Evolutionary conservation across 2,113 vertebrate genomes (phyloP).

Genomic region (Cyprichromis sp.): DNA sequence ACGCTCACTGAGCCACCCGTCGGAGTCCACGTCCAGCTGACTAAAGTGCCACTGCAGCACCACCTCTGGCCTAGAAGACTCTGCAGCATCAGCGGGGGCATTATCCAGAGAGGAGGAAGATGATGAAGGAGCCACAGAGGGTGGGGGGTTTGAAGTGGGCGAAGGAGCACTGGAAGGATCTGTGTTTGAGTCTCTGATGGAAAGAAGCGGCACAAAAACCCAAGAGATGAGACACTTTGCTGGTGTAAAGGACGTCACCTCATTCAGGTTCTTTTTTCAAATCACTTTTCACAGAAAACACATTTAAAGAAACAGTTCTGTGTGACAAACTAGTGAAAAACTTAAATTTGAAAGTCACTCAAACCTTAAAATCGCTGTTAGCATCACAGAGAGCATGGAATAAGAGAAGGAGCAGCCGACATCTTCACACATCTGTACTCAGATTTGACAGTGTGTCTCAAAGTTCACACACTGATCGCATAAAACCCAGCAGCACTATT

Average conservation of each 20-base stretch:
- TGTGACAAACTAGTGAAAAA: background rate
- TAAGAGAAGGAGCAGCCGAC: background rate
- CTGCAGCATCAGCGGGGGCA: background rate
- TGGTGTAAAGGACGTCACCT: background rate
- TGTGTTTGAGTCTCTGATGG: background rate
- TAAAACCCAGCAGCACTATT: background rate
- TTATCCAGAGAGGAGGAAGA: background rate
- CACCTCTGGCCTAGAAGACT: background rate
- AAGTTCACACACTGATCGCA: background rate
- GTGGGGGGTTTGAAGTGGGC: background rate
- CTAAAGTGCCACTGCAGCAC: constrained; percentile 56
- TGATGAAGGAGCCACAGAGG: background rate
- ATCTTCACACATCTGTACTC: background rate
- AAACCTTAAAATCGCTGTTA: background rate
- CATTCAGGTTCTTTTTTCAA: background rate
- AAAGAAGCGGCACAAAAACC: background rate
- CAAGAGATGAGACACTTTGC: background rate
- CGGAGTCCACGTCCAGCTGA: constrained; percentile 56
- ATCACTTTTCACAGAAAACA: background rate
- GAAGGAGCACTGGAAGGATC: background rate
- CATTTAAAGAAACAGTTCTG: background rate
- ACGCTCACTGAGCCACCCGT: constrained; percentile 45
- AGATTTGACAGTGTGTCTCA: background rate
- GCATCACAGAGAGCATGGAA: background rate
- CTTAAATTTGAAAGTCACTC: background rate